A percentile compares a stretch with the other conserved stretches of the same genome.
Conservation (phyloP, 1,140 invertebrate species). For the Heliconius himera region DNA sequence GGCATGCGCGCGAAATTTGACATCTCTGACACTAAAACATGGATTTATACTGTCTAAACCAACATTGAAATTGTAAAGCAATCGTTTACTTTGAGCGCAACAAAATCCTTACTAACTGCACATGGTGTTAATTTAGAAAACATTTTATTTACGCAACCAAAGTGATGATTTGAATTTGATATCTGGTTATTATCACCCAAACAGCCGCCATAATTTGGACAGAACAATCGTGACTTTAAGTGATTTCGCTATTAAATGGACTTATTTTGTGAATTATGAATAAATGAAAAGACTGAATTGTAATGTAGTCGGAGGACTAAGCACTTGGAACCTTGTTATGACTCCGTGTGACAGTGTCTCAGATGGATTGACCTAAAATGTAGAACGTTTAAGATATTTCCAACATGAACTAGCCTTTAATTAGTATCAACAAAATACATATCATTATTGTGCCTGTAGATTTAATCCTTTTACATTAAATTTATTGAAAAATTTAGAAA, state of each 20-base stretch:
- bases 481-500: slow-evolving; percentile 51
- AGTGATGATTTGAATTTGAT: background rate
- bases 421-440: slow-evolving; percentile 61
- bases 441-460: slow-evolving; percentile 75
- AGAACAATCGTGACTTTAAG: slow-evolving; percentile 25
- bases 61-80: slow-evolving; percentile 60
- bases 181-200: slow-evolving; percentile 12
- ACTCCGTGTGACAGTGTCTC: background rate
- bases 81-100: slow-evolving; percentile 35
- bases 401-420: slow-evolving; percentile 48
- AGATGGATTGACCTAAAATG: slow-evolving; percentile 2
- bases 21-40: slow-evolving; percentile 61
- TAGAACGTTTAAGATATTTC: slow-evolving; percentile 21
- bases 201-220: slow-evolving; percentile 56
- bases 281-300: slow-evolving; percentile 30
- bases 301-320: slow-evolving; percentile 19
- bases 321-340: background rate
- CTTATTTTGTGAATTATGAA: slow-evolving; percentile 31
- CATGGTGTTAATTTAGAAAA: slow-evolving; percentile 14
- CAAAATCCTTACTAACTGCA: slow-evolving; percentile 16
- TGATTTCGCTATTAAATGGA: slow-evolving; percentile 15
- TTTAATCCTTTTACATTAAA: slow-evolving; percentile 57
- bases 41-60: slow-evolving; percentile 43
- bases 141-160: background rate
- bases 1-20: slow-evolving; percentile 66